A percentile compares a stretch with the other conserved stretches of the same genome.
These are phyloP conservation scores for Sarcophaga variegata DNA, from an alignment of 2,888 invertebrate genomes.

Conservation along the genomic window DNA sequence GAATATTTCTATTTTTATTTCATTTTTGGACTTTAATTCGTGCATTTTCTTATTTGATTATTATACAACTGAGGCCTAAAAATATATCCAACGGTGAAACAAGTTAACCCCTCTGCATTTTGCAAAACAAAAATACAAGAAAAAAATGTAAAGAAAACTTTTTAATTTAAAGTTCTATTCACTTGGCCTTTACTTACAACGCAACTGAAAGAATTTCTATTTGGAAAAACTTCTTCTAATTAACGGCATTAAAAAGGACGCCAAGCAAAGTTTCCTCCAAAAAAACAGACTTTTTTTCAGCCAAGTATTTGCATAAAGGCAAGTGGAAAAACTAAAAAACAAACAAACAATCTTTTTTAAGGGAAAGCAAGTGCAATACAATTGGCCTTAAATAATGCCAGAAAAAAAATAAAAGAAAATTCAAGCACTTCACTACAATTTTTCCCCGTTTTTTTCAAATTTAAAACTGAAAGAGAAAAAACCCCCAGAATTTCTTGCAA, in stretches of 20 bases:
- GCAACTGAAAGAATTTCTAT: conserved; percentile 26
- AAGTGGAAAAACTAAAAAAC: neutral
- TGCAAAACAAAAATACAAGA: neutral
- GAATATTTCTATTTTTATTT: too few species aligned
- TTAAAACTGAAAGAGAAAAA: neutral
- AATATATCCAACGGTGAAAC: neutral
- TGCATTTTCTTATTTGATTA: neutral
- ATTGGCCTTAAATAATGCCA: neutral
- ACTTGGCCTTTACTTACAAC: neutral
- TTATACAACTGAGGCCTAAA: neutral
- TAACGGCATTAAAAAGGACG: conserved; percentile 33
- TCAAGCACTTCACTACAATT: neutral
- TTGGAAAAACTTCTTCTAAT: conserved; percentile 54
- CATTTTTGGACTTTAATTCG: too few species aligned
- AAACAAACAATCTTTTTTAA: neutral
- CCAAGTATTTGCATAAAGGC: too few species aligned
- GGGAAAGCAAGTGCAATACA: neutral
- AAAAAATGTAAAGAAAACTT: conserved; percentile 22
- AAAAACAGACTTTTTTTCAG: too few species aligned
- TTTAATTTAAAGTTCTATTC: conserved; percentile 38
- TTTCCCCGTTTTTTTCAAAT: neutral
- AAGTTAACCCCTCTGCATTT: neutral
- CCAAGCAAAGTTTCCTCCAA: neutral
- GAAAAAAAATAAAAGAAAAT: neutral
- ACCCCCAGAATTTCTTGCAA: neutral